These are phyloP conservation scores for Gephyroberyx darwinii DNA, from an alignment of 2,797 vertebrate genomes.

Conservation along the genomic window DNA sequence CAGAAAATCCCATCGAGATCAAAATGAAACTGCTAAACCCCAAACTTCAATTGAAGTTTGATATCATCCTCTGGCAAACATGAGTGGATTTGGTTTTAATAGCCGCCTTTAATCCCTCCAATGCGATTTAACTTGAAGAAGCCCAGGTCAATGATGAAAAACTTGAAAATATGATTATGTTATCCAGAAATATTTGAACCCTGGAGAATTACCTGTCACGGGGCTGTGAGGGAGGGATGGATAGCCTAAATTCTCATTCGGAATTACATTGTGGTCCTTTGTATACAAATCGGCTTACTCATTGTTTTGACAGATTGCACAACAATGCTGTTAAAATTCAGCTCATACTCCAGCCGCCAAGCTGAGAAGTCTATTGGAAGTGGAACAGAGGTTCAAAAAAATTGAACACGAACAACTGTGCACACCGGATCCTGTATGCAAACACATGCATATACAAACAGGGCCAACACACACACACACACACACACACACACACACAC, in stretches of 20 bases:
- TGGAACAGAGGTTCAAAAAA: slow-evolving; percentile 35
- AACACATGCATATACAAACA: slow-evolving; percentile 6
- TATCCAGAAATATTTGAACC: slow-evolving; percentile 73
- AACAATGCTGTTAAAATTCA: slow-evolving; percentile 63
- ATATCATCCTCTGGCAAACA: slow-evolving; percentile 87
- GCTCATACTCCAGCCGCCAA: slow-evolving; percentile 25
- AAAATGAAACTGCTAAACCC: slow-evolving; percentile 83
- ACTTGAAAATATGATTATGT: slow-evolving; percentile 81
- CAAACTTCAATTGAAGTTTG: slow-evolving; percentile 87
- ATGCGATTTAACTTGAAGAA: slow-evolving; percentile 83
- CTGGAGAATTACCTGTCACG: slow-evolving; percentile 67
- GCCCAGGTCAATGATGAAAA: slow-evolving; percentile 84
- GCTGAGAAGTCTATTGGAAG: slow-evolving; percentile 31
- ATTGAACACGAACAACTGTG: slow-evolving; percentile 29
- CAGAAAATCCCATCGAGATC: slow-evolving; percentile 79
- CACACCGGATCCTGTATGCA: background rate
- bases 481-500: slow-evolving; percentile 21
- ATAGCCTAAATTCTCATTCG: slow-evolving; percentile 52
- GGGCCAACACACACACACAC: slow-evolving; percentile 18
- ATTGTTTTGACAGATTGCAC: slow-evolving; percentile 71
- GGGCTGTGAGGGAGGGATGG: slow-evolving; percentile 52
- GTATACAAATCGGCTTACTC: slow-evolving; percentile 67
- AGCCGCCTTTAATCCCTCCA: slow-evolving; percentile 89
- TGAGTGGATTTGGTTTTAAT: slow-evolving; percentile 91
- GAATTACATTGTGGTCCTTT: slow-evolving; percentile 65